Evolutionary conservation across 2,797 vertebrate species (phyloP).

Genomic region (Sebastes matsubarae): DNA sequence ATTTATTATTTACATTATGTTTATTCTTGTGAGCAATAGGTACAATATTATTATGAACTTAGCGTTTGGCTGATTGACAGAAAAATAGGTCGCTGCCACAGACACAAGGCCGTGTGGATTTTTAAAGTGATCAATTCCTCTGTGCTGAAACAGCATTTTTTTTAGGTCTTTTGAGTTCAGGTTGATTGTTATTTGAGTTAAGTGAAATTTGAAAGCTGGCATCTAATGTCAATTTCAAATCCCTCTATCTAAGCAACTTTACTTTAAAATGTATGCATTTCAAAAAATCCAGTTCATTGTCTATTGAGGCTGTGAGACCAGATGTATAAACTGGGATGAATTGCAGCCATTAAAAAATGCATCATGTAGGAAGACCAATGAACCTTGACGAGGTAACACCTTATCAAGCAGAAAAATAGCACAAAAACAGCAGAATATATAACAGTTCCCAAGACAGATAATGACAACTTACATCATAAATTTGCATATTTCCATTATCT

Average conservation of each 20-base stretch:
- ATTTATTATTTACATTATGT: not conserved
- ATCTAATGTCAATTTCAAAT: not conserved
- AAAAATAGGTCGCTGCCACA: constrained; percentile 38
- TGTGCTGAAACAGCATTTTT: constrained; percentile 1
- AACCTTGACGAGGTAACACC: constrained; percentile 13
- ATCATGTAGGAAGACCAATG: constrained; percentile 3
- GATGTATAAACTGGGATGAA: not conserved
- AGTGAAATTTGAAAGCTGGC: not conserved
- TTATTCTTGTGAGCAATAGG: not conserved
- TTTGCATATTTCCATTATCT: constrained; percentile 55
- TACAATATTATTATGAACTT: not conserved
- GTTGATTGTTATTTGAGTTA: not conserved
- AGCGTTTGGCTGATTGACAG: constrained; percentile 14
- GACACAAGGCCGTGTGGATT: not conserved
- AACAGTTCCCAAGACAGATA: constrained; percentile 3
- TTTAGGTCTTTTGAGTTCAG: not conserved
- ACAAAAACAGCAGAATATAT: constrained; percentile 17
- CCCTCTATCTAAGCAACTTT: not conserved
- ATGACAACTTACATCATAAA: constrained; percentile 24
- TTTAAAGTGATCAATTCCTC: not conserved
- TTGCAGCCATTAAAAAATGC: constrained; percentile 2
- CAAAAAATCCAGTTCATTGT: not conserved
- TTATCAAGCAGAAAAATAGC: constrained; percentile 31
- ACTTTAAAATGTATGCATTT: not conserved
- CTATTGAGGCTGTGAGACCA: not conserved